Evolutionary conservation across 1,140 invertebrate species (phyloP).

Genomic region (Phthorimaea operculella): DNA sequence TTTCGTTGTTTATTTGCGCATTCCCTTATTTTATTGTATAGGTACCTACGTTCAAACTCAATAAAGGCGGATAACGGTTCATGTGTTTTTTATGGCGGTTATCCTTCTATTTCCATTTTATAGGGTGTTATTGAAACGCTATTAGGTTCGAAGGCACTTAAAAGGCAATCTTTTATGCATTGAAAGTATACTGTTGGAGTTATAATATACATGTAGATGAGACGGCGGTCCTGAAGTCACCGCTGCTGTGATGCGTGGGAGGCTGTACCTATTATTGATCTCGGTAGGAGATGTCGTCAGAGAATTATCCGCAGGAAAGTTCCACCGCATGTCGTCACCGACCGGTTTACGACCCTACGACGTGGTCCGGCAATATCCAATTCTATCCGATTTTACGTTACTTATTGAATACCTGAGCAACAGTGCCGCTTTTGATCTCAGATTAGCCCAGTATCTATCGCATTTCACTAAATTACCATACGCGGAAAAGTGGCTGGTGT

Average conservation of each 20-base stretch:
- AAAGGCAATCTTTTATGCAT: conserved; percentile 8
- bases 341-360: not conserved
- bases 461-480: too few relatives aligned
- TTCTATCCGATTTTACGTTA: not conserved
- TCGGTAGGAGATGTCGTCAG: too few relatives aligned
- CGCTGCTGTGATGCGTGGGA: too few relatives aligned
- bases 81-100: conserved; percentile 24
- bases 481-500: too few relatives aligned
- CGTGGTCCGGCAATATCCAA: not conserved
- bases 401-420: not conserved
- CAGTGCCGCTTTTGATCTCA: not conserved
- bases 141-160: conserved; percentile 21
- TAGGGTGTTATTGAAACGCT: conserved; percentile 15
- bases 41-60: conserved; percentile 1
- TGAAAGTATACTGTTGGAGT: not conserved
- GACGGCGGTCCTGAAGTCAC: too few relatives aligned
- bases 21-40: not conserved
- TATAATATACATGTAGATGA: too few relatives aligned
- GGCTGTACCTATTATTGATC: too few relatives aligned
- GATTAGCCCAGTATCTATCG: not conserved
- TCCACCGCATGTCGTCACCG: not conserved
- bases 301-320: too few relatives aligned
- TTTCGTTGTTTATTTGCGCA: conserved; percentile 3
- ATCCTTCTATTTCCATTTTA: conserved; percentile 25
- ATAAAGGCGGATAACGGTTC: conserved; percentile 18